These are phyloP conservation scores for Masnerella sp. DNA, from an alignment of 2,888 invertebrate species.

Conservation along the genomic window DNA sequence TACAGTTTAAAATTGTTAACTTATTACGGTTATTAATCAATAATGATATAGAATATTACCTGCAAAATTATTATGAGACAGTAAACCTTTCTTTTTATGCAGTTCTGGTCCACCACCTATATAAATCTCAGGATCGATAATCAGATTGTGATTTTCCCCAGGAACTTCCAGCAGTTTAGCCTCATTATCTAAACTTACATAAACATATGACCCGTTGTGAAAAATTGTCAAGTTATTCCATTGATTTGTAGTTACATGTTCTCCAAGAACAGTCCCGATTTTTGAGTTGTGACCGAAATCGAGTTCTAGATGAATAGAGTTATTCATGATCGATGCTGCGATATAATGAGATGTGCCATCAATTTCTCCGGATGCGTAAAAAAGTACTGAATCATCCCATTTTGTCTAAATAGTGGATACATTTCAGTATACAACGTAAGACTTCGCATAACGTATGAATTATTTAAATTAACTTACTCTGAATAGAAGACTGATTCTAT, in stretches of 20 bases:
- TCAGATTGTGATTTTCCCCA: slow-evolving; percentile 85
- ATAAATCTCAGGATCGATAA: slow-evolving; percentile 96
- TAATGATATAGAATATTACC: slow-evolving; percentile 64
- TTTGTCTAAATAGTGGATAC: slow-evolving; percentile 82
- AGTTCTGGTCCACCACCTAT: slow-evolving; percentile 93
- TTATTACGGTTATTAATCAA: too few relatives aligned
- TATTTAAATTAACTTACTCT: slow-evolving; percentile 80
- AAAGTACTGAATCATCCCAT: slow-evolving; percentile 93
- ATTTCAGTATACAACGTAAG: slow-evolving; percentile 2
- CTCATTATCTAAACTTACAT: slow-evolving; percentile 87
- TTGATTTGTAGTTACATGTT: slow-evolving; percentile 84
- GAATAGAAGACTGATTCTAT: slow-evolving; percentile 92
- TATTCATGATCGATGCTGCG: slow-evolving; percentile 90
- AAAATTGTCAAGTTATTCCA: slow-evolving; percentile 95
- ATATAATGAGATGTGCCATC: slow-evolving; percentile 93
- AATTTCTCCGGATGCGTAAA: slow-evolving; percentile 95
- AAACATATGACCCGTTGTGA: slow-evolving; percentile 86
- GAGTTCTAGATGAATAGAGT: slow-evolving; percentile 90
- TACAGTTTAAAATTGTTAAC: too few relatives aligned
- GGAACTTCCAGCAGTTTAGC: slow-evolving; percentile 85
- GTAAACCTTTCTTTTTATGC: slow-evolving; percentile 88
- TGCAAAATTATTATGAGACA: slow-evolving; percentile 90
- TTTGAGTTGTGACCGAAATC: slow-evolving; percentile 90
- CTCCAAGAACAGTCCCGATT: slow-evolving; percentile 83
- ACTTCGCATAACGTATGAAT: slow-evolving; percentile 1